A percentile compares a stretch with the other conserved stretches of the same genome.
Evolutionary conservation across 2,888 invertebrate genomes (phyloP).

Genomic region (Ophion costatus): DNA sequence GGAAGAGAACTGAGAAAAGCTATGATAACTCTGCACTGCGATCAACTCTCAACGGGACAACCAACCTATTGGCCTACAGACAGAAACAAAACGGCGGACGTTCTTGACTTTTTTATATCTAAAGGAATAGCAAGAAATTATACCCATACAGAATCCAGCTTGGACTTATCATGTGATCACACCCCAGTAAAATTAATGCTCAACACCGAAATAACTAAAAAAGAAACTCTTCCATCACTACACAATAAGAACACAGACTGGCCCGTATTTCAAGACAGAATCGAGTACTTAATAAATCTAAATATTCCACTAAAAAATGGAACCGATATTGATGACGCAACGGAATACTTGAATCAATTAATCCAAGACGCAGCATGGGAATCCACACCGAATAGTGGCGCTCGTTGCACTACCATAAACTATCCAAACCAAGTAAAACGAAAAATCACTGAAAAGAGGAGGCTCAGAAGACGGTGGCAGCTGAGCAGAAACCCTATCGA

Average conservation of each 20-base stretch:
- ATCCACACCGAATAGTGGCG: slow-evolving; percentile 28
- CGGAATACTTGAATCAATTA: slow-evolving; percentile 51
- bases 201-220: slow-evolving; percentile 57
- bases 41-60: slow-evolving; percentile 59
- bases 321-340: slow-evolving; percentile 62
- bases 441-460: too few relatives aligned
- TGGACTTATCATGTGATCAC: slow-evolving; percentile 66
- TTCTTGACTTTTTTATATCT: slow-evolving; percentile 69
- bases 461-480: too few relatives aligned
- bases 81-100: slow-evolving; percentile 62
- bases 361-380: slow-evolving; percentile 61
- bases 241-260: slow-evolving; percentile 51
- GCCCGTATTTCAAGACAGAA: slow-evolving; percentile 9
- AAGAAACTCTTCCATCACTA: slow-evolving; percentile 59
- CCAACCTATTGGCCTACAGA: slow-evolving; percentile 46
- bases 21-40: slow-evolving; percentile 28
- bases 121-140: slow-evolving; percentile 62
- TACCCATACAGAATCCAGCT: slow-evolving; percentile 52
- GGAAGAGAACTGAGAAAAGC: slow-evolving; percentile 50
- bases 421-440: too few relatives aligned
- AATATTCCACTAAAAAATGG: slow-evolving; percentile 58
- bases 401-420: not conserved
- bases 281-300: slow-evolving; percentile 57
- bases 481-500: too few relatives aligned
- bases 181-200: slow-evolving; percentile 54